Evolutionary conservation across 2,113 vertebrate species (phyloP).

Genomic region (Otis tarda): DNA sequence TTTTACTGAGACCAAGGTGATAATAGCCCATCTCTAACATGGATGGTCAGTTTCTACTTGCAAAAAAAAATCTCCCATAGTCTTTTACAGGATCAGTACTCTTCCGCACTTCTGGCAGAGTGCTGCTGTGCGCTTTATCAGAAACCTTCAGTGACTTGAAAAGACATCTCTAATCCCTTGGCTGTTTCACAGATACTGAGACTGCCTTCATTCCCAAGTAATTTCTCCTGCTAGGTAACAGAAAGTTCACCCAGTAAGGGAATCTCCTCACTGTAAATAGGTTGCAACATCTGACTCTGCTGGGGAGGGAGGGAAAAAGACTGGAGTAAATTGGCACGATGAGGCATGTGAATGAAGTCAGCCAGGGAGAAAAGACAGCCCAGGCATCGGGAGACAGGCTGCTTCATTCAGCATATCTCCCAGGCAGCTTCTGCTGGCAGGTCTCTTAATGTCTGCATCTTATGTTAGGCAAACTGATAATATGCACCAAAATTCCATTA

Average conservation of each 20-base stretch:
- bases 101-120: not conserved
- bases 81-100: not conserved
- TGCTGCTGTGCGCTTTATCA: slow-evolving; percentile 6
- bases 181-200: slow-evolving; percentile 2
- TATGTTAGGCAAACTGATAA: not conserved
- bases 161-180: slow-evolving; percentile 27
- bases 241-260: slow-evolving; percentile 34
- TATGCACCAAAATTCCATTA: not conserved
- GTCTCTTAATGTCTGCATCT: not conserved
- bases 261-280: not conserved
- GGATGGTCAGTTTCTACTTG: not conserved
- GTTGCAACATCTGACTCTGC: slow-evolving; percentile 17
- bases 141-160: slow-evolving; percentile 7
- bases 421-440: not conserved
- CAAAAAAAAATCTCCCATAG: not conserved
- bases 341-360: slow-evolving; percentile 28
- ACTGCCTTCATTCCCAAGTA: not conserved
- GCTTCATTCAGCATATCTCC: slow-evolving; percentile 25
- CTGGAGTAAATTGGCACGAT: slow-evolving; percentile 19
- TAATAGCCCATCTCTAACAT: not conserved
- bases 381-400: slow-evolving; percentile 13
- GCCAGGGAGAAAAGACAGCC: not conserved
- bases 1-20: not conserved
- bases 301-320: not conserved
- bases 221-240: slow-evolving; percentile 40